Percentiles rank a stretch among this genome's conserved stretches.
Conservation (phyloP, 1,140 invertebrate genomes). For the Halictus rubicundus region DNA sequence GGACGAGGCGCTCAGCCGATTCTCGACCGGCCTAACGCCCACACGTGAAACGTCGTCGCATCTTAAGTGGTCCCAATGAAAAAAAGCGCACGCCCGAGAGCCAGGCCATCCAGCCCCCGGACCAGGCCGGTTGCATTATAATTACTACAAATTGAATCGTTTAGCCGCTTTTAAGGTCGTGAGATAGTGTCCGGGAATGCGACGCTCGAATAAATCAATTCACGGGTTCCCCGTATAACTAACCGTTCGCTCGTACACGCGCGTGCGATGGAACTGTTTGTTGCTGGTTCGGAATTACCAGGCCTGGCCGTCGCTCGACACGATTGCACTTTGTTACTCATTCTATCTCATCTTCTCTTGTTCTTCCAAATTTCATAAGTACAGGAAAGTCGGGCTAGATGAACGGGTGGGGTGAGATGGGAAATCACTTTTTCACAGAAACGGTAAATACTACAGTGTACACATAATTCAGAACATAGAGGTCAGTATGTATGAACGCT, state of each 20-base stretch:
- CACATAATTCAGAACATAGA: too few relatives aligned
- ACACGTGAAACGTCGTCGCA: constrained; percentile 61
- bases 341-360: too few relatives aligned
- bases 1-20: constrained; percentile 32
- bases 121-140: constrained; percentile 65
- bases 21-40: constrained; percentile 50
- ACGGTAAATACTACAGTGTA: too few relatives aligned
- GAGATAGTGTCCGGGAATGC: constrained; percentile 66
- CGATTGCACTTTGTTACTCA: too few relatives aligned
- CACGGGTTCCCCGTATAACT: constrained; percentile 19
- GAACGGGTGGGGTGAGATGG: too few relatives aligned
- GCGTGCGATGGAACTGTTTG: background rate
- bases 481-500: too few relatives aligned
- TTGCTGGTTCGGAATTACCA: background rate
- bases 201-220: constrained; percentile 61
- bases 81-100: constrained; percentile 53
- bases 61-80: constrained; percentile 67
- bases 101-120: constrained; percentile 17
- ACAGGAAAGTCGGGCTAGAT: too few relatives aligned
- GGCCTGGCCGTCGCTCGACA: background rate
- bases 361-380: too few relatives aligned
- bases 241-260: background rate
- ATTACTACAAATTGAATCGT: constrained; percentile 72
- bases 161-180: constrained; percentile 71
- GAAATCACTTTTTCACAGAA: too few relatives aligned